These are phyloP conservation scores for Urosaurus nigricauda DNA, from an alignment of 2,797 vertebrate species.

Conservation along the genomic window DNA sequence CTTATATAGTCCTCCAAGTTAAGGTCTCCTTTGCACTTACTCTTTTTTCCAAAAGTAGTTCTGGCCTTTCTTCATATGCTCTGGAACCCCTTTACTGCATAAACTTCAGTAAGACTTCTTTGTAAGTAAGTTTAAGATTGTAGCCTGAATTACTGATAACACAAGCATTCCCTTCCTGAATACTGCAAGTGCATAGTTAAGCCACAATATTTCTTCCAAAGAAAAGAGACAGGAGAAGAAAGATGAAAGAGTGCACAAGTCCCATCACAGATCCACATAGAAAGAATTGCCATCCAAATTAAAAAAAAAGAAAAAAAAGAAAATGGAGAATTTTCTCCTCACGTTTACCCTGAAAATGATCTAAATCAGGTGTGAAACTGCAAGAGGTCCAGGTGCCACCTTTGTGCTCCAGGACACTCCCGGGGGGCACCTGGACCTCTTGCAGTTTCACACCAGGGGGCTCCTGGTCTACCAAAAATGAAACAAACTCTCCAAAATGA, in stretches of 20 bases:
- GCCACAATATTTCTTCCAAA: neutral
- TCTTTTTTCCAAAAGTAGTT: neutral
- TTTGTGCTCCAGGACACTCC: no score
- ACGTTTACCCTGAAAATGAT: no score
- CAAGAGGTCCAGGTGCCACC: no score
- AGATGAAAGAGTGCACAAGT: neutral
- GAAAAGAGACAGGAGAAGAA: neutral
- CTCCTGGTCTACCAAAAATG: neutral
- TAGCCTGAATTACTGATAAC: neutral
- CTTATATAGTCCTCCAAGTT: neutral
- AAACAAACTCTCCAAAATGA: neutral
- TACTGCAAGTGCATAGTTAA: neutral
- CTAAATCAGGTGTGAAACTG: no score
- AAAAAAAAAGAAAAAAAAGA: no score
- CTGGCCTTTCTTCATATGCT: neutral
- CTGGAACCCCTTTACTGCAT: neutral
- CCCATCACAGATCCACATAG: neutral
- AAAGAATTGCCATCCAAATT: neutral
- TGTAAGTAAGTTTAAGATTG: neutral
- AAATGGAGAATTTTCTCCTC: no score
- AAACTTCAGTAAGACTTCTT: neutral
- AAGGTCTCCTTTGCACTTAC: neutral
- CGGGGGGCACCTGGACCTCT: no score
- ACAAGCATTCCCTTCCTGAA: neutral
- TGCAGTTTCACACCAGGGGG: no score